Percentiles rank a stretch among this genome's conserved stretches.
Evolutionary conservation across 2,888 invertebrate genomes (phyloP).

Genomic region (Phortica magna): DNA sequence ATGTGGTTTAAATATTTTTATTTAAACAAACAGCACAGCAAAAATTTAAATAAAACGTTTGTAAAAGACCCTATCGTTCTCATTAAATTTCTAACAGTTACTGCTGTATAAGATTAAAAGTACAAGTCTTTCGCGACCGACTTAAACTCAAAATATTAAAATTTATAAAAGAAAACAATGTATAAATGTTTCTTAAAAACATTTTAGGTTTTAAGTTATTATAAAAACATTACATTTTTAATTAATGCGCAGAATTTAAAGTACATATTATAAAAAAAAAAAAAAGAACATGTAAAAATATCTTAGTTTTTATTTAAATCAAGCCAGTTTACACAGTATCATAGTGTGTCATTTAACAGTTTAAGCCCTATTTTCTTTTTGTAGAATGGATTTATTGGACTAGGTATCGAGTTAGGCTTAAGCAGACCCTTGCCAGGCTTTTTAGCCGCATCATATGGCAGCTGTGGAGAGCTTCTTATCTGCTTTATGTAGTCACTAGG

Average conservation of each 20-base stretch:
- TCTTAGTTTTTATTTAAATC: slow-evolving; percentile 14
- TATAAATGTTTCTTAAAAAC: too few species aligned
- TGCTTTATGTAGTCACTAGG: slow-evolving; percentile 86
- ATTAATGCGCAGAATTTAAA: too few species aligned
- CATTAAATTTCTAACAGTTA: too few species aligned
- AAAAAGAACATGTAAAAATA: too few species aligned
- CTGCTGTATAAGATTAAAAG: too few species aligned
- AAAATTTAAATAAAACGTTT: not conserved
- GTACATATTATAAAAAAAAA: too few species aligned
- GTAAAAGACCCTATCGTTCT: too few species aligned
- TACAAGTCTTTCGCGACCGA: too few species aligned
- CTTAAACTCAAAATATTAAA: too few species aligned
- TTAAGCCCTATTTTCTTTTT: slow-evolving; percentile 78
- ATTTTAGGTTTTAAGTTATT: too few species aligned
- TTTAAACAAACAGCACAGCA: not conserved
- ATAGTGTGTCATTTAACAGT: slow-evolving; percentile 69
- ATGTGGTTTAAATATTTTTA: not conserved
- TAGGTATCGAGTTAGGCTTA: slow-evolving; percentile 83
- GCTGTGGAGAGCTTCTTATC: slow-evolving; percentile 84
- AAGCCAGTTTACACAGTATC: slow-evolving; percentile 57
- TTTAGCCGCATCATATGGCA: slow-evolving; percentile 86
- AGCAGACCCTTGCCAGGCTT: slow-evolving; percentile 86
- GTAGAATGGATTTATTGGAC: slow-evolving; percentile 89
- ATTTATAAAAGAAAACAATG: too few species aligned
- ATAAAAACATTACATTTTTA: too few species aligned